A percentile compares a stretch with the other conserved stretches of the same genome.
Conservation (phyloP, 2,888 invertebrate species). For the Ochropleura plecta region DNA sequence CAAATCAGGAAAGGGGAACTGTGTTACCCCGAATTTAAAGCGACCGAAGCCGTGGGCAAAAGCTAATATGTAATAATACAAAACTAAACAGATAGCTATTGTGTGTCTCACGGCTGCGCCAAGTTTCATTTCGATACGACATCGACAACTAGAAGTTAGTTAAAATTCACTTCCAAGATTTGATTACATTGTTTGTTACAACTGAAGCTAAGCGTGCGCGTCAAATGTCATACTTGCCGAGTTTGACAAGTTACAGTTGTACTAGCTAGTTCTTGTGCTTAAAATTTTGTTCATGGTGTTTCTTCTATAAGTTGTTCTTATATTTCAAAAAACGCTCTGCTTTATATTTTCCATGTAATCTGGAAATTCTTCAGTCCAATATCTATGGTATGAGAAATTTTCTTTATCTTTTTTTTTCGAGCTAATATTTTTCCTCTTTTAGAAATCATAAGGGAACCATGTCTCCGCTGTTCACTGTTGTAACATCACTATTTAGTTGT, state of each 20-base stretch:
- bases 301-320: not conserved
- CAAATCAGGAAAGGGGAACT: too few species aligned
- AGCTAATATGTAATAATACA: too few species aligned
- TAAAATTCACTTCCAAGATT: not conserved
- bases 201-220: not conserved
- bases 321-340: not conserved
- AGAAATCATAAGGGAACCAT: not conserved
- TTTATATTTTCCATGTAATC: not conserved
- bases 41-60: too few species aligned
- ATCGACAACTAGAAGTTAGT: not conserved
- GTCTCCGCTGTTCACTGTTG: not conserved
- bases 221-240: not conserved
- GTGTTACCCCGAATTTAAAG: too few species aligned
- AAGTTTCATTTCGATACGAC: not conserved
- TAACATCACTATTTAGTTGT: too few species aligned
- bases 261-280: not conserved
- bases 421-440: not conserved
- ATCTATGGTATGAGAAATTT: not conserved
- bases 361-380: not conserved
- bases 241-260: not conserved
- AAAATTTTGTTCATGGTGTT: not conserved
- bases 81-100: too few species aligned
- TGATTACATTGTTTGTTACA: not conserved
- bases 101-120: too few species aligned
- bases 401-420: not conserved